Base-by-base conservation (phyloP, 2,888 invertebrate species). In the Xestia c-nigrum region DNA sequence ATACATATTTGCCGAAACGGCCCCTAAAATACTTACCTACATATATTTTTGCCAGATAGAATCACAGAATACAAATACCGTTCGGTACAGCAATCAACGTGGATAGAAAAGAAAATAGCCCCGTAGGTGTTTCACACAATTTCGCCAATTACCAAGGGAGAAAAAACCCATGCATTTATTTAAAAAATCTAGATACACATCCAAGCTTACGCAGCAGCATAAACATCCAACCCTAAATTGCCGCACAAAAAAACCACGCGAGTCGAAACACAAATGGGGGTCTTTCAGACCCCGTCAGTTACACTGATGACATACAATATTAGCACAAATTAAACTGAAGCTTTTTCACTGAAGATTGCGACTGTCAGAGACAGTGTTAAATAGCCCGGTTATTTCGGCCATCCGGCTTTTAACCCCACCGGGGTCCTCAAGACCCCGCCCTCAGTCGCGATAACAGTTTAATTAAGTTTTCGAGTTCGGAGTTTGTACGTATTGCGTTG, bases 301-400 rank as follows among this genome's bases (percentile, higher is more conserved):
- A 72, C 66, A 84, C 76, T 67, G 79, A 77, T 71, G 74, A 80
- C 75, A 80, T 80, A 84, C 74, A 84, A 87, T 88, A 87, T 89
- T 84, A 85, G 84, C 75, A 66, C 81, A 74, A 84, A 85, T 88
- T 87, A 80, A 86, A 87, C 74, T 69, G 71, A 72, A 80, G 81
- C 84, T 86, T 89, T 90, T 90, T 87, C 85, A 83, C 74, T 74
- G 82, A 85, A 89, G 88, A 91, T 89, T 86, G 85, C 82, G 65
- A 83, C 86, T 92, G 93, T 83, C 86, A 78, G 78, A 86, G 93
- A 93, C 92, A 93, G 86, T 93, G 92, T 90, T 90, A 91, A 93
- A 93, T 92, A 85, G 85, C 85, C 83, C 87, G 88, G 92, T 89
- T 92, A 91, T 91, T 91, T 89, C 86, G 87, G 79, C 88, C 88